Conservation (phyloP, 2,113 vertebrate species). For the Sylvietta virens region DNA sequence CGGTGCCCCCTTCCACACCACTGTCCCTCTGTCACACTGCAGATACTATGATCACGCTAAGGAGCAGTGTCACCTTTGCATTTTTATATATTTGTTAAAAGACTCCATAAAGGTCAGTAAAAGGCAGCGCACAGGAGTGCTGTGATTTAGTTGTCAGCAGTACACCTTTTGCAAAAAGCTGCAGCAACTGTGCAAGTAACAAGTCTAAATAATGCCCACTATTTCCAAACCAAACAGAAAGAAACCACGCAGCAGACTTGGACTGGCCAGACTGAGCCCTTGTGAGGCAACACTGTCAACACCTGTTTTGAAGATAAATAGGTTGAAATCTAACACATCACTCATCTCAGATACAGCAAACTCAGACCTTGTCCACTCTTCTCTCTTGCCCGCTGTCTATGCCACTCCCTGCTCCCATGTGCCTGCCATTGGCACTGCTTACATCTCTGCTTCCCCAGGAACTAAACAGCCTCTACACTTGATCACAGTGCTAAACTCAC, state of each 20-base stretch:
- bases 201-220: neutral
- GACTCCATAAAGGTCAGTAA: neutral
- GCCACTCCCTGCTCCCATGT: neutral
- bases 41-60: neutral
- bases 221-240: neutral
- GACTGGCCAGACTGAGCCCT: neutral
- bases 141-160: neutral
- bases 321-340: neutral
- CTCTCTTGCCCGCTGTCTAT: neutral
- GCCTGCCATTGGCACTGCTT: neutral
- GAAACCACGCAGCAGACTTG: neutral
- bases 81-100: neutral
- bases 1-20: neutral
- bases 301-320: neutral
- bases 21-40: neutral
- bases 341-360: neutral
- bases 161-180: neutral
- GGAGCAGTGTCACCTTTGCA: neutral
- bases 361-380: neutral
- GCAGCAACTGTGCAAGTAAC: neutral
- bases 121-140: neutral
- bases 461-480: neutral
- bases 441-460: neutral
- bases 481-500: neutral
- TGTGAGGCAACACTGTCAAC: neutral